Percentiles rank a stretch among this genome's conserved stretches.
Conservation (phyloP, 35 echinoderm and acorn worm species). For the Amphiura filiformis region DNA sequence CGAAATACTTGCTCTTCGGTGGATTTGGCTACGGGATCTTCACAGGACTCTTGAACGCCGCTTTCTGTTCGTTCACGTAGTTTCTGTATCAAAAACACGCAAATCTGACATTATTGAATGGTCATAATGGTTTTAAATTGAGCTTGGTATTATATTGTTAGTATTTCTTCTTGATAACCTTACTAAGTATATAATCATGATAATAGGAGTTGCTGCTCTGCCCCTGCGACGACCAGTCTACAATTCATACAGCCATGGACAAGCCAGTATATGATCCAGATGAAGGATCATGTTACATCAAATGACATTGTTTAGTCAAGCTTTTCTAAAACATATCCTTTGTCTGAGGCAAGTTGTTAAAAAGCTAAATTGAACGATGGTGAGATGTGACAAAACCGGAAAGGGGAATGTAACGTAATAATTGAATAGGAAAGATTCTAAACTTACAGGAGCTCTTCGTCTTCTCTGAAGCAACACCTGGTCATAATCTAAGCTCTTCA, state of each 20-base stretch:
- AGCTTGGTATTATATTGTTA: neutral
- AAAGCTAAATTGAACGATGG: no score
- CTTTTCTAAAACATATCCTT: no score
- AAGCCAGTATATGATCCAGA: no score
- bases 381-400: no score
- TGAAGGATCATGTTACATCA: no score
- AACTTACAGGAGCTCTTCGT: neutral
- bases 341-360: no score
- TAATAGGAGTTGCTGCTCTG: no score
- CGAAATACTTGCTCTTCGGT: neutral
- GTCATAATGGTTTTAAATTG: neutral
- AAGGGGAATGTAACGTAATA: no score
- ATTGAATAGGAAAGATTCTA: neutral
- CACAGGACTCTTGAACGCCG: neutral
- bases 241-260: no score
- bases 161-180: neutral
- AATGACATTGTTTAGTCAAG: no score
- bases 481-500: neutral
- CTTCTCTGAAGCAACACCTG: neutral
- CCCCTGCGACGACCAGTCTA: no score
- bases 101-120: neutral
- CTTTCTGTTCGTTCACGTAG: neutral
- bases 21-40: neutral
- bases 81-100: neutral
- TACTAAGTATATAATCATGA: neutral